Evolutionary conservation across 2,888 invertebrate genomes (phyloP).

Genomic region (Ochropacha duplaris): DNA sequence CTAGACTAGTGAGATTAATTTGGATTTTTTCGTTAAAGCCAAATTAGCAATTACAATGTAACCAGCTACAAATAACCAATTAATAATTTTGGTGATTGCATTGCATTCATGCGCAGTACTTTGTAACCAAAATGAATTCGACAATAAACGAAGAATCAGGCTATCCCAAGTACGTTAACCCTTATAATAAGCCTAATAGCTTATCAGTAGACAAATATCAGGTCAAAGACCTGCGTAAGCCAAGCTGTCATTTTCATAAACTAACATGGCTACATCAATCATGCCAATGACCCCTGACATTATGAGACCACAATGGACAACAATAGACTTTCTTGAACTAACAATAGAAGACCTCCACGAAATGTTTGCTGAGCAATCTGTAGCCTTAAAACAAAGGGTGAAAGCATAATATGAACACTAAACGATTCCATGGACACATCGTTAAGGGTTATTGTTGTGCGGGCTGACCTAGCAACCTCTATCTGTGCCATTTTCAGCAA

Average conservation of each 20-base stretch:
- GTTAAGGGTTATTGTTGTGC: constrained; percentile 30
- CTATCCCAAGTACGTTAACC: background rate
- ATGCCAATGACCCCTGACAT: constrained; percentile 59
- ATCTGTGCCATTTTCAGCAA: constrained; percentile 59
- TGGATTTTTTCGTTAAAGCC: no score
- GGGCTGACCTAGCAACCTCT: constrained; percentile 55
- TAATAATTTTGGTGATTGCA: background rate
- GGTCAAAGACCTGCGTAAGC: constrained; percentile 39
- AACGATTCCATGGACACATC: constrained; percentile 23
- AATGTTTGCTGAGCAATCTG: constrained; percentile 25
- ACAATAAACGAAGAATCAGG: background rate
- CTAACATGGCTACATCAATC: constrained; percentile 47
- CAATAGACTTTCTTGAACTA: constrained; percentile 40
- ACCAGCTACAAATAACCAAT: no score
- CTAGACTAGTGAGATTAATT: no score
- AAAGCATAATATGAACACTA: constrained; percentile 20
- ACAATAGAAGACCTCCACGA: constrained; percentile 26
- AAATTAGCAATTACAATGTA: background rate
- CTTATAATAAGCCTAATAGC: constrained; percentile 1
- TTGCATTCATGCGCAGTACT: background rate
- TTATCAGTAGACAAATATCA: constrained; percentile 13
- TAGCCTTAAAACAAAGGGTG: constrained; percentile 25
- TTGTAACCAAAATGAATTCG: background rate
- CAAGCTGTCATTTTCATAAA: constrained; percentile 33
- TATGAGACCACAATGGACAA: constrained; percentile 47